Conservation (phyloP, 2,888 invertebrate species). For the Romanomermis culicivorax region DNA sequence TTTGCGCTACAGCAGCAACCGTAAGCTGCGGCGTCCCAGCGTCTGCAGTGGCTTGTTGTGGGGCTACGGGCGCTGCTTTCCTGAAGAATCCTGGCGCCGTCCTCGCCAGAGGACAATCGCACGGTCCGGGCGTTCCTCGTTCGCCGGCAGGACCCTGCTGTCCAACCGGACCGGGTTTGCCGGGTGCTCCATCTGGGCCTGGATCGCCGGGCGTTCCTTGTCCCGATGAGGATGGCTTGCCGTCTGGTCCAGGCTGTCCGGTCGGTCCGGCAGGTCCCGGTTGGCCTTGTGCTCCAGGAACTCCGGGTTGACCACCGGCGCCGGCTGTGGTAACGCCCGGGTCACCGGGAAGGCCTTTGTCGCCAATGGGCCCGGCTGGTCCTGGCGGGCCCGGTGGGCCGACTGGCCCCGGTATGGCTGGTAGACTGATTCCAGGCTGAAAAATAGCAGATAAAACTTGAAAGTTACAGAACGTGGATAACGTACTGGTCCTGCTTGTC, state of each 20-base stretch:
- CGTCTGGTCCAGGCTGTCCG: not conserved
- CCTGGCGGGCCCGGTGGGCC: not conserved
- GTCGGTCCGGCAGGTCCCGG: not conserved
- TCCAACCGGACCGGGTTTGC: conserved; percentile 22
- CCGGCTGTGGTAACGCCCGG: not conserved
- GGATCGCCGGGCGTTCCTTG: not conserved
- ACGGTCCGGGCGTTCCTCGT: conserved; percentile 20
- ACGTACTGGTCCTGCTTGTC: not conserved
- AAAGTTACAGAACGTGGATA: too few relatives aligned
- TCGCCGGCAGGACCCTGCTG: conserved; percentile 21
- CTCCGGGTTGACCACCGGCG: not conserved
- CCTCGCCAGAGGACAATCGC: conserved; percentile 26
- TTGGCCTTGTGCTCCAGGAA: not conserved
- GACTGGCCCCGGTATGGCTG: not conserved
- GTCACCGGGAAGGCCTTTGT: not conserved
- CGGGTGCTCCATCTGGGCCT: not conserved
- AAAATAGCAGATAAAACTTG: too few relatives aligned
- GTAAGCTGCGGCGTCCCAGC: too few relatives aligned
- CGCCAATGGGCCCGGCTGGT: not conserved
- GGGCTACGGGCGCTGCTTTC: too few relatives aligned
- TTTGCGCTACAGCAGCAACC: too few relatives aligned
- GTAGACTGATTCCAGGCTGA: too few relatives aligned
- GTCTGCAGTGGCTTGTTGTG: too few relatives aligned
- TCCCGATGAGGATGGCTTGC: not conserved
- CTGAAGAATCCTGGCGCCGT: conserved; percentile 21